Base-by-base conservation (phyloP, 2,888 invertebrate genomes). In the Andrena fulva region DNA sequence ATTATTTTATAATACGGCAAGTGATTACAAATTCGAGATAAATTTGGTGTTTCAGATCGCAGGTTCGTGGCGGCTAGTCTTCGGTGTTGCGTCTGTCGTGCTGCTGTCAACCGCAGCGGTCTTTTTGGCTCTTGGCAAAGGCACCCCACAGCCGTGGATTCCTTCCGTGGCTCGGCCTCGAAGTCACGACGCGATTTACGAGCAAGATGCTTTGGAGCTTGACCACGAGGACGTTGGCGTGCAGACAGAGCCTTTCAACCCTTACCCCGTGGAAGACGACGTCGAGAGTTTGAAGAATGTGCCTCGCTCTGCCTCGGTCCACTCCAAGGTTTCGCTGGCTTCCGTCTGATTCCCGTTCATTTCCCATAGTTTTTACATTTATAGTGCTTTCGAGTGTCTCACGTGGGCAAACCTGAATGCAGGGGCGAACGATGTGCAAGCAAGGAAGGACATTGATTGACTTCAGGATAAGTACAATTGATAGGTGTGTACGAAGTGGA, bases 91-190 rank as follows among this genome's bases (percentile, higher is more conserved):
- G 1, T 95, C 95, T 1, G 95, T 95, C 0, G 95, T 95, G 12
- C 89, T 95, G n/a, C 88, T 95, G 6, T 93, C 94, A n/a, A 95
- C 95, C 2, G 95, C 95, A 1, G 94, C 95, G 0, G 94, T 95
- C 64, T 96, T 95, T 89, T 93, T 95, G 92, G 94, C 95, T 0
- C 94, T 95, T 77, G 95, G 95, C 7, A 95, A 95, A 85, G 96
- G 96, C 2, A 95, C 95, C 4, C 95, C 95, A 0, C 96, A 96
- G 85, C 95, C 95, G 27, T 96, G 96, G 96, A 95, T 94, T 50
- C 93, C 93, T 0, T 94, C 94, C 2, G 94, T 94, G 0, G 92
- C 94, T 5, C 87, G 94, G 70, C 93, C 93, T 3, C 90, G 93
- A 8, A 93, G 93, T 88, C 92, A 93, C 82, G 94, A 94, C 64